phyloP scores from a whole-genome alignment of 1,140 invertebrate genomes.

The Drosophila funebris region DNA sequence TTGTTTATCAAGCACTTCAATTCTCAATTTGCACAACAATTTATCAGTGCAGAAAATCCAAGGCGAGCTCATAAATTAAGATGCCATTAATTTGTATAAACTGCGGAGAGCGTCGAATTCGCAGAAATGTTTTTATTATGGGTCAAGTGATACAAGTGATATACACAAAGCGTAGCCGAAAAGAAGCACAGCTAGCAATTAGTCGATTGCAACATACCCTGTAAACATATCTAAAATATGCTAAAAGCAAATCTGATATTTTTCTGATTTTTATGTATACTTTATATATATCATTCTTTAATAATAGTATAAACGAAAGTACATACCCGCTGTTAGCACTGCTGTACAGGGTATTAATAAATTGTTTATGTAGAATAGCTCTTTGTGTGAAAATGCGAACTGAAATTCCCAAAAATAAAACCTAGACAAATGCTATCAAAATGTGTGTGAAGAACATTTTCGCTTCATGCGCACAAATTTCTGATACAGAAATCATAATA shows the following conservation, averaged over 20 bases:
- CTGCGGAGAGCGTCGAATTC: constrained; percentile 22
- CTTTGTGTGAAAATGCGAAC: constrained; percentile 26
- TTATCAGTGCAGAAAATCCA: constrained; percentile 61
- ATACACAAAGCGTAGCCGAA: neutral
- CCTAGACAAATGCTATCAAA: constrained; percentile 16
- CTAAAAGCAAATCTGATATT: neutral
- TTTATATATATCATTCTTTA: too few species aligned
- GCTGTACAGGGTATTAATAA: neutral
- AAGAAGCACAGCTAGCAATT: neutral
- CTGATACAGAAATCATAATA: constrained; percentile 6
- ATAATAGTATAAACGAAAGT: too few species aligned
- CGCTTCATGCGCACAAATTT: neutral
- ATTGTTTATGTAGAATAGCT: constrained; percentile 18
- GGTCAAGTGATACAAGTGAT: constrained; percentile 36
- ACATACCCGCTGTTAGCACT: neutral
- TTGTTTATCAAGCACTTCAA: constrained; percentile 50
- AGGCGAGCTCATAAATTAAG: constrained; percentile 51
- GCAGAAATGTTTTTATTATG: constrained; percentile 57
- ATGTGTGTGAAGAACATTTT: constrained; percentile 12
- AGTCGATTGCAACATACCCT: neutral
- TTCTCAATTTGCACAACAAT: constrained; percentile 30
- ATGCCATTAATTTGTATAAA: constrained; percentile 45
- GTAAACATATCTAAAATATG: neutral
- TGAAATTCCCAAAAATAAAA: constrained; percentile 28
- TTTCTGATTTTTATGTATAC: too few species aligned